phyloP scores from a whole-genome alignment of 2,888 invertebrate species.

The Drosophila hawaiiensis region DNA sequence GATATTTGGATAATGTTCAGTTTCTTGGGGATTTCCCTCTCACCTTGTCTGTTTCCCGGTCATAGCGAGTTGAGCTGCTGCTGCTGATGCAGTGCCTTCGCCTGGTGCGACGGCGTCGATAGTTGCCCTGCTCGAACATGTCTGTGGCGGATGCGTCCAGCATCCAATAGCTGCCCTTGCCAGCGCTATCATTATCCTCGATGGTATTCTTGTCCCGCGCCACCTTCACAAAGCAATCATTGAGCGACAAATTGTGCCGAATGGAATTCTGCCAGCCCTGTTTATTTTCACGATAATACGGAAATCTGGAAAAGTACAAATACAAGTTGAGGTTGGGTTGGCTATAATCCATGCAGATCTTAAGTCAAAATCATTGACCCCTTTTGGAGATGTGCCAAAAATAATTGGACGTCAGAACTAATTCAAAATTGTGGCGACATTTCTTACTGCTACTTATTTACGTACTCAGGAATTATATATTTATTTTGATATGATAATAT shows the following conservation, averaged over 20 bases:
- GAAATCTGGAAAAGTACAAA: constrained; percentile 86
- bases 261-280: constrained; percentile 94
- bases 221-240: constrained; percentile 93
- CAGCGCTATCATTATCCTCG: constrained; percentile 85
- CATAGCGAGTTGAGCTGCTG: constrained; percentile 47
- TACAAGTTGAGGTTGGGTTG: not conserved
- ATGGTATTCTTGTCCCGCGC: constrained; percentile 84
- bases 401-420: constrained; percentile 19
- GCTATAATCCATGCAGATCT: not conserved
- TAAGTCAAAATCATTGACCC: constrained; percentile 12
- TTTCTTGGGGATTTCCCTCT: not conserved
- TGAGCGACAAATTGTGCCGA: constrained; percentile 91
- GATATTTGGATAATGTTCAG: not conserved
- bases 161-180: constrained; percentile 93
- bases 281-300: constrained; percentile 93
- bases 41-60: constrained; percentile 70
- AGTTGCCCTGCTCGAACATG: constrained; percentile 96
- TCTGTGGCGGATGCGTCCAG: constrained; percentile 91
- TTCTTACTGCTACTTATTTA: constrained; percentile 21
- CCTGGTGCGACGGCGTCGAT: constrained; percentile 89
- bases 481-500: constrained; percentile 38
- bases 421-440: constrained; percentile 36
- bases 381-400: constrained; percentile 48
- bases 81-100: constrained; percentile 84
- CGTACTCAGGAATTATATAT: constrained; percentile 15